Percentiles rank a stretch among this genome's conserved stretches.
These are phyloP conservation scores for Cyrtodaria siliqua DNA, from an alignment of 2,888 invertebrate genomes.

Conservation along the genomic window DNA sequence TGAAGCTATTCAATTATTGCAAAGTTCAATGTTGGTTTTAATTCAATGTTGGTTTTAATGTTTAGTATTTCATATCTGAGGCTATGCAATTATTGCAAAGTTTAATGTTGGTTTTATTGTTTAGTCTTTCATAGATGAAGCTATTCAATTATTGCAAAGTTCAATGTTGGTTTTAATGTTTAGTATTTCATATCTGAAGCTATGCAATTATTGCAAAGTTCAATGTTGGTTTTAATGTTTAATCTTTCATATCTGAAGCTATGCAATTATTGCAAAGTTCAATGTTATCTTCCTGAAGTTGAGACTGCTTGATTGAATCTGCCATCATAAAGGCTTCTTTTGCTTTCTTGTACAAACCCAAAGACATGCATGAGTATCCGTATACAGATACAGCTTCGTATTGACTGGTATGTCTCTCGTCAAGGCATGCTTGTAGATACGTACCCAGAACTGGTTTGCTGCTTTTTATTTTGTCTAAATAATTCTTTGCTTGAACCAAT, in stretches of 20 bases:
- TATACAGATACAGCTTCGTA: constrained; percentile 10
- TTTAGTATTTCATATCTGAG: too few species aligned
- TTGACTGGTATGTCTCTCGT: neutral
- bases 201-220: too few species aligned
- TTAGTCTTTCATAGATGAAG: too few species aligned
- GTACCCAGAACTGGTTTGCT: neutral
- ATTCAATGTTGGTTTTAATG: too few species aligned
- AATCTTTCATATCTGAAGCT: neutral
- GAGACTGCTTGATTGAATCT: neutral
- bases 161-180: too few species aligned
- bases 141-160: too few species aligned
- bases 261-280: constrained; percentile 13
- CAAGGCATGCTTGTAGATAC: neutral
- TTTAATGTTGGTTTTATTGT: too few species aligned
- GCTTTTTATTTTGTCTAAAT: neutral
- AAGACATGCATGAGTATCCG: constrained; percentile 19
- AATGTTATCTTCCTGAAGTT: constrained; percentile 12
- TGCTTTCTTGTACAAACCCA: constrained; percentile 14
- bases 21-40: too few species aligned
- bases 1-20: too few species aligned
- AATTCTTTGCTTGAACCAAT: neutral
- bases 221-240: too few species aligned
- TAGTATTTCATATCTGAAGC: too few species aligned
- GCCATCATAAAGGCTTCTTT: constrained; percentile 9
- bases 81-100: too few species aligned